Base-by-base conservation (phyloP, 2,888 invertebrate species). In the Mesochorus sp. region DNA sequence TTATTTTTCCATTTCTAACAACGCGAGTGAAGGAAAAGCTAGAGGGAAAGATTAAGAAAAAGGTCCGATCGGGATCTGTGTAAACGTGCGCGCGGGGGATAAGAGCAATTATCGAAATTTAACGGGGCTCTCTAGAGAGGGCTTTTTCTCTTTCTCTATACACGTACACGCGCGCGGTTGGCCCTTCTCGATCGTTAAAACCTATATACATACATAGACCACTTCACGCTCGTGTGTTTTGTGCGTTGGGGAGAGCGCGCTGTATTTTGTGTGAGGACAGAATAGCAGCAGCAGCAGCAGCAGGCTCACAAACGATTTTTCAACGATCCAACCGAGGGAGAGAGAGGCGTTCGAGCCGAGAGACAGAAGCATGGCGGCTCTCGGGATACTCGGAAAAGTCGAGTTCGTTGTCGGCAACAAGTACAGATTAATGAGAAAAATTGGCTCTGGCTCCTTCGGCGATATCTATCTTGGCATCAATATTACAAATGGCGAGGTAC, bases 361-460 rank as follows among this genome's bases (percentile, higher is more conserved):
- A 37, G n/a, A 37, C 12, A 53, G 57, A 84, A 82, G 80, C 83
- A 86, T 86, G 86, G 83, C 83, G 81, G 70, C 80, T 72, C 72
- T 81, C 68, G 81, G 67, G 31, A 68, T 34, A 79, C 75, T 76
- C 62, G 78, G 72, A 57, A 94, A 93, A 92, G 93, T 92, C 89
- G 96, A 97, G 92, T 95, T 96, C 91, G 94, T 97, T 91, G 95
- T 97, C 91, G 97, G 96, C 91, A 96, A 96, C 89, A 97, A 96
- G 93, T 99, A 98, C 93, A 95, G 98, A 92, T 94, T 99, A 91
- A 95, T 98, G 91, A 95, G 98, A 88, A 98, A 98, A 95, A 97
- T 99, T 92, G 98, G 99, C 89, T 98, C 98, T 92, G 99, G 99
- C 86, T 99, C 99, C 84, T 99, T 99, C 92, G 99, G 99, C 90